Percentiles rank a stretch among this genome's conserved stretches.
These are phyloP conservation scores for Xiphophorus couchianus DNA, from an alignment of 2,113 vertebrate genomes.

Conservation along the genomic window DNA sequence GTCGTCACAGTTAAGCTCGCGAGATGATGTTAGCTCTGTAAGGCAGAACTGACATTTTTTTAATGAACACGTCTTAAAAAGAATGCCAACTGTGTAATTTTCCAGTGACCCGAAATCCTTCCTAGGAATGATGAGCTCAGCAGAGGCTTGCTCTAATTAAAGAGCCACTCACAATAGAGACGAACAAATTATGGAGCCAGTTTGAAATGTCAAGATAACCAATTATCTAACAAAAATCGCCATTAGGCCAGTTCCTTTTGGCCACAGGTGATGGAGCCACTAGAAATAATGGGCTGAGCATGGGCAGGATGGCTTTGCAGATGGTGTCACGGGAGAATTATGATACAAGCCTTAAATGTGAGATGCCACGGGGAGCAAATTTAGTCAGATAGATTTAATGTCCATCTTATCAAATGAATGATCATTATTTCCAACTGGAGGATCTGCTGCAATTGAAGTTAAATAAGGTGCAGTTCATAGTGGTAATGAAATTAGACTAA, in stretches of 20 bases:
- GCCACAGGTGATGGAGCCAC: slow-evolving; percentile 73
- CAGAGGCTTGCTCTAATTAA: slow-evolving; percentile 75
- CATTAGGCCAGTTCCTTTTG: slow-evolving; percentile 70
- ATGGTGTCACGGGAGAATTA: slow-evolving; percentile 44
- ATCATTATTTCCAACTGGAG: slow-evolving; percentile 27
- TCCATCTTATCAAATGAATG: slow-evolving; percentile 37
- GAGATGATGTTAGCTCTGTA: slow-evolving; percentile 31
- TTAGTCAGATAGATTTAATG: slow-evolving; percentile 41
- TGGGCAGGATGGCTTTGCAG: slow-evolving; percentile 50
- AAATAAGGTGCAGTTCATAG: slow-evolving; percentile 15
- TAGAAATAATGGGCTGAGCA: slow-evolving; percentile 65
- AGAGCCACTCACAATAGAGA: slow-evolving; percentile 68
- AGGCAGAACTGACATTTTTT: slow-evolving; percentile 48
- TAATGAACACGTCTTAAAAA: slow-evolving; percentile 66
- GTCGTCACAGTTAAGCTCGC: slow-evolving; percentile 23
- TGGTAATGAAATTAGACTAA: slow-evolving; percentile 3
- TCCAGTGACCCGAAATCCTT: slow-evolving; percentile 58
- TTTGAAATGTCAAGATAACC: slow-evolving; percentile 84
- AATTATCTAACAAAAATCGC: slow-evolving; percentile 81
- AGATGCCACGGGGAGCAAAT: slow-evolving; percentile 36
- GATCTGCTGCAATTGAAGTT: slow-evolving; percentile 18
- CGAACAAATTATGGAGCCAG: slow-evolving; percentile 77
- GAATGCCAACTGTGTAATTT: slow-evolving; percentile 72
- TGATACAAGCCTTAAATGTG: slow-evolving; percentile 61
- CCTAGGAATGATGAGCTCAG: slow-evolving; percentile 68